A percentile compares a stretch with the other conserved stretches of the same genome.
phyloP scores from a whole-genome alignment of 2,797 vertebrate species.

The Chiroxiphia lanceolata region DNA sequence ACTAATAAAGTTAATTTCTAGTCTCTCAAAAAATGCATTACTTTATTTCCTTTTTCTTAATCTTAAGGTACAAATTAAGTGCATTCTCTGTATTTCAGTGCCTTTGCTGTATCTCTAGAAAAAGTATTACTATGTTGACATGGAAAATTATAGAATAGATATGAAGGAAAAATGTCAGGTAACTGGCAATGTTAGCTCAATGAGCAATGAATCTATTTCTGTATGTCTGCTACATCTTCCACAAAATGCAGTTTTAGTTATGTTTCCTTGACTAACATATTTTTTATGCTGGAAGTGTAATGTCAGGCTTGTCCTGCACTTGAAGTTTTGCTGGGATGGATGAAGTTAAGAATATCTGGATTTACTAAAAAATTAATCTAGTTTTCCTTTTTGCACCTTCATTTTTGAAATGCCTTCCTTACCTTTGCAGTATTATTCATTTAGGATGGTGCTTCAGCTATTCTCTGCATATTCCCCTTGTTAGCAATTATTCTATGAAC shows the following conservation, averaged over 20 bases:
- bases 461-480: not conserved
- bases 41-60: not conserved
- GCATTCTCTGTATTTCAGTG: not conserved
- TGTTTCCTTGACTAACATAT: not conserved
- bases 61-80: not conserved
- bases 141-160: not conserved
- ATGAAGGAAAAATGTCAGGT: not conserved
- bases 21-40: not conserved
- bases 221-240: not conserved
- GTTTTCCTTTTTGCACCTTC: not conserved
- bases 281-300: not conserved
- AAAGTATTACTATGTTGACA: not conserved
- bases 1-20: not conserved
- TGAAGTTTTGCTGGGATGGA: not conserved
- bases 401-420: not conserved
- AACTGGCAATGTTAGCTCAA: not conserved
- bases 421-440: not conserved
- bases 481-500: not conserved
- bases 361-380: not conserved
- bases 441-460: not conserved
- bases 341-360: not conserved
- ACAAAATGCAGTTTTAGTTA: not conserved
- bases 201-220: not conserved
- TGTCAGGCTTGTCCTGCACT: not conserved
- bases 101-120: not conserved